Conservation (phyloP, 2,888 invertebrate genomes). For the Drosophila helvetica region DNA sequence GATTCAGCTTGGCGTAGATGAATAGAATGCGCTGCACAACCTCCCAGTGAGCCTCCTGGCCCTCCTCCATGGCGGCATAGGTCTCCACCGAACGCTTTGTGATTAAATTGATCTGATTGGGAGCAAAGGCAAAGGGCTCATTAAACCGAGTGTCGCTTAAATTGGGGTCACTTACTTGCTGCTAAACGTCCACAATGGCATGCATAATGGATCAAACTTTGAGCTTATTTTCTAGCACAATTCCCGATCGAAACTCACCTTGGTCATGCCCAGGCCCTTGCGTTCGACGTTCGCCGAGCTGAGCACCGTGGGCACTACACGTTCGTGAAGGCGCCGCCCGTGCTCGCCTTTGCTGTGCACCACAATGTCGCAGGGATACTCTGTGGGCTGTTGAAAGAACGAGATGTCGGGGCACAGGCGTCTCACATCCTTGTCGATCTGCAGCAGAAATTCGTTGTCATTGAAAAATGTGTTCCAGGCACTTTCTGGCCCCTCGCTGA, state of each 20-base stretch:
- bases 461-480: conserved; percentile 97
- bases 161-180: conserved; percentile 69
- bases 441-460: conserved; percentile 98
- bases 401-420: conserved; percentile 97
- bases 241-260: conserved; percentile 86
- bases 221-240: conserved; percentile 11
- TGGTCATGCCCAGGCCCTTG: conserved; percentile 94
- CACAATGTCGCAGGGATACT: conserved; percentile 92
- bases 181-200: conserved; percentile 49
- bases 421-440: conserved; percentile 98
- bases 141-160: not conserved
- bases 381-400: conserved; percentile 97
- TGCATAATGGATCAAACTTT: conserved; percentile 50
- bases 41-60: conserved; percentile 99
- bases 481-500: conserved; percentile 96
- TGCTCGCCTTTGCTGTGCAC: conserved; percentile 91
- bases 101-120: conserved; percentile 88
- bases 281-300: conserved; percentile 94
- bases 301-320: conserved; percentile 94
- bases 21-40: conserved; percentile 98
- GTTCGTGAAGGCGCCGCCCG: conserved; percentile 90
- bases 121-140: not conserved
- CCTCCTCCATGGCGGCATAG: conserved; percentile 93
- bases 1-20: conserved; percentile 98
- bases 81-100: conserved; percentile 91